Conservation (phyloP, 2,888 invertebrate species). For the Ornithoptera priamus region DNA sequence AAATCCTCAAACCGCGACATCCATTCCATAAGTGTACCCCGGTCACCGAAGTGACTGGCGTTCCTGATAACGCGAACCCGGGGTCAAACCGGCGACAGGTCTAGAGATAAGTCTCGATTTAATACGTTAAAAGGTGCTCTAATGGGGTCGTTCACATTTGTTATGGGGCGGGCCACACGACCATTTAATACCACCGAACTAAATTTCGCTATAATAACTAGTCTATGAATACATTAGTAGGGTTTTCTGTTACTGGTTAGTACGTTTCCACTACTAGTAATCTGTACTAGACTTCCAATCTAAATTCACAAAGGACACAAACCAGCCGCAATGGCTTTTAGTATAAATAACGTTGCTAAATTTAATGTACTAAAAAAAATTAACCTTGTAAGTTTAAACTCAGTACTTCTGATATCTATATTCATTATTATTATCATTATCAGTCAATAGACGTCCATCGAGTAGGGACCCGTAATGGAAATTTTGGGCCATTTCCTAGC, state of each 20-base stretch:
- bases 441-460: too few relatives aligned
- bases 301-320: too few relatives aligned
- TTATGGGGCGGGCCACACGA: slow-evolving; percentile 52
- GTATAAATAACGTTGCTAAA: too few relatives aligned
- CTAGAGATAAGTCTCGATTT: slow-evolving; percentile 69
- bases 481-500: too few relatives aligned
- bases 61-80: slow-evolving; percentile 48
- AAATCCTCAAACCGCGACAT: slow-evolving; percentile 47
- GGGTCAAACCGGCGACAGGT: slow-evolving; percentile 44
- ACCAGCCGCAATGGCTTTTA: too few relatives aligned
- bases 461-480: too few relatives aligned
- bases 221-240: slow-evolving; percentile 27
- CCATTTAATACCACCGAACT: slow-evolving; percentile 6
- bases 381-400: too few relatives aligned
- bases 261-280: background rate
- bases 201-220: slow-evolving; percentile 23
- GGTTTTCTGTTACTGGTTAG: background rate
- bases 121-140: slow-evolving; percentile 78
- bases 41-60: slow-evolving; percentile 62
- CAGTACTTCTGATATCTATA: too few relatives aligned
- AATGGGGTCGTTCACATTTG: slow-evolving; percentile 75
- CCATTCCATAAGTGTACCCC: slow-evolving; percentile 38
- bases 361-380: too few relatives aligned
- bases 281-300: background rate
- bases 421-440: too few relatives aligned